These are phyloP conservation scores for Catharus fuscescens DNA, from an alignment of 2,113 vertebrate species.

Conservation along the genomic window DNA sequence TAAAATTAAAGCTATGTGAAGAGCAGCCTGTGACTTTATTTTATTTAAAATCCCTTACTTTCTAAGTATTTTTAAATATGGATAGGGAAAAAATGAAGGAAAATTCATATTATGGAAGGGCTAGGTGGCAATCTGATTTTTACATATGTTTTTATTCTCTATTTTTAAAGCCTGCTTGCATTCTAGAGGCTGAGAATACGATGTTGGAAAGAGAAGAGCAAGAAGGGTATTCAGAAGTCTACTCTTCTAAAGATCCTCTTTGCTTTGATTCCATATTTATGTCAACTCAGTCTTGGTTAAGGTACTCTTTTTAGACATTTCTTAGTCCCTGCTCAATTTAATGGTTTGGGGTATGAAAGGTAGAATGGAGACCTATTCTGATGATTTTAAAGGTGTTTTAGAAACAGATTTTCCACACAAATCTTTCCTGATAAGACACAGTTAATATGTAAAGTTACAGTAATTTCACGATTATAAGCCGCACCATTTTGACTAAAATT, in stretches of 20 bases:
- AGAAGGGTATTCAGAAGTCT: neutral
- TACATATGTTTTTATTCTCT: neutral
- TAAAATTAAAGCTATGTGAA: neutral
- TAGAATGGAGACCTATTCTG: neutral
- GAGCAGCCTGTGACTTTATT: neutral
- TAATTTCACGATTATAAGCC: no score
- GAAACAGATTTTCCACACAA: neutral
- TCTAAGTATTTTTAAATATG: neutral
- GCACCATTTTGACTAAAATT: no score
- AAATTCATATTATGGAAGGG: neutral
- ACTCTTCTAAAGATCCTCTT: neutral
- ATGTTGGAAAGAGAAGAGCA: neutral
- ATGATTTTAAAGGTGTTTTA: constrained; percentile 3
- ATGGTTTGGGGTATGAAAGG: neutral
- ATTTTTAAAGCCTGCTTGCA: neutral
- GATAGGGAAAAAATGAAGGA: neutral
- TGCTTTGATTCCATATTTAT: neutral
- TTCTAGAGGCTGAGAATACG: neutral
- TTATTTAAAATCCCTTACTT: constrained; percentile 18
- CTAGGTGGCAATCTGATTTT: neutral
- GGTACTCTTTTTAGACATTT: neutral
- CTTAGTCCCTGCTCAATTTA: constrained; percentile 25
- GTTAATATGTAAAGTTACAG: neutral
- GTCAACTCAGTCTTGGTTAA: neutral
- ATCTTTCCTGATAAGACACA: constrained; percentile 20